Evolutionary conservation across 2,113 vertebrate genomes (phyloP).

Genomic region (Chloropsis hardwickii): DNA sequence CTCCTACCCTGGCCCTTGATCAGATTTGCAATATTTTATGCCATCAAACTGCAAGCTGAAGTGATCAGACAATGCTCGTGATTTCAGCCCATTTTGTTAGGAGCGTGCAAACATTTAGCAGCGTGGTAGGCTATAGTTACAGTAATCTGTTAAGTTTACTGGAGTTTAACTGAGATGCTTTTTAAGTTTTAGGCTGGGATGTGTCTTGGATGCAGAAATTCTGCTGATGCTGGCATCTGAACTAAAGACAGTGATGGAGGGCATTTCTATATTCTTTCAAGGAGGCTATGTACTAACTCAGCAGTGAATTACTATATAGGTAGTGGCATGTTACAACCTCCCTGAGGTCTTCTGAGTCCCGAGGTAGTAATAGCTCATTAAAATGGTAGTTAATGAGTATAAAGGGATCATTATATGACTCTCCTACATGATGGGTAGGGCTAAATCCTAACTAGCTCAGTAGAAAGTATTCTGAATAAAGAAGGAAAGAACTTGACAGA

Average conservation of each 20-base stretch:
- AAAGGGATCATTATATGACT: conserved; percentile 43
- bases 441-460: conserved; percentile 48
- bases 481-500: not conserved
- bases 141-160: not conserved
- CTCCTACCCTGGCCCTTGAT: not conserved
- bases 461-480: conserved; percentile 19
- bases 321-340: conserved; percentile 68
- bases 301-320: conserved; percentile 62
- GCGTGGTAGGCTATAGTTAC: not conserved
- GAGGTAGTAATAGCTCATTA: conserved; percentile 67
- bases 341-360: conserved; percentile 59
- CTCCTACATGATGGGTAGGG: not conserved
- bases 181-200: not conserved
- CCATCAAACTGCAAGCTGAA: not conserved
- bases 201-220: not conserved
- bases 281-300: conserved; percentile 60
- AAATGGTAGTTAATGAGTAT: conserved; percentile 68
- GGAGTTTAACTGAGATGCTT: not conserved
- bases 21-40: not conserved
- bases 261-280: conserved; percentile 53
- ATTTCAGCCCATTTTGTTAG: not conserved
- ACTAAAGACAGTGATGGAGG: not conserved
- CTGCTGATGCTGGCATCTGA: conserved; percentile 19
- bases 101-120: not conserved
- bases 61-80: not conserved